These are phyloP conservation scores for Hirtodrosophila confusa DNA, from an alignment of 2,888 invertebrate species.

Conservation along the genomic window DNA sequence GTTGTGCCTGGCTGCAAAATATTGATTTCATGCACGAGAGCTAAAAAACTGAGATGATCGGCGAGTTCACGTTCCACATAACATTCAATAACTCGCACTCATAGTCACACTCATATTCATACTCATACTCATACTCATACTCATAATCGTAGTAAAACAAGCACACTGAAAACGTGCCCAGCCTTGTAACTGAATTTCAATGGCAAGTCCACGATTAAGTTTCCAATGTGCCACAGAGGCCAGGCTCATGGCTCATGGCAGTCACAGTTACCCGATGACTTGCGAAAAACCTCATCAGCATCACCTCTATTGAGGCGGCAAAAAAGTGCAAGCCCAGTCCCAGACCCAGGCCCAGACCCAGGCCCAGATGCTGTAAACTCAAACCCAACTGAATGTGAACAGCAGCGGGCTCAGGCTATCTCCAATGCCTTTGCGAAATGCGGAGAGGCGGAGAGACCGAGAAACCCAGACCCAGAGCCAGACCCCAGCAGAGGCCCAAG, in stretches of 20 bases:
- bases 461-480: conserved; percentile 25
- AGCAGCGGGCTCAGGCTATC: conserved; percentile 21
- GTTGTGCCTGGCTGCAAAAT: conserved; percentile 22
- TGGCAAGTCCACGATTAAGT: conserved; percentile 80
- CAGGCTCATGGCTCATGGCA: conserved; percentile 51
- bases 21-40: conserved; percentile 73
- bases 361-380: conserved; percentile 62
- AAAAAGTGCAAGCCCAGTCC: conserved; percentile 65
- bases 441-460: conserved; percentile 27
- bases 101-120: conserved; percentile 18
- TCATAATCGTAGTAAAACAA: conserved; percentile 39
- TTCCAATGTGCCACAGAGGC: conserved; percentile 70
- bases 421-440: conserved; percentile 59
- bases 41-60: conserved; percentile 39
- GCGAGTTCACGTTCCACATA: conserved; percentile 50
- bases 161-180: conserved; percentile 67
- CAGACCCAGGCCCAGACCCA: conserved; percentile 50
- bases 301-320: conserved; percentile 36
- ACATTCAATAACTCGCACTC: conserved; percentile 55
- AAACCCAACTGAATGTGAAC: conserved; percentile 32
- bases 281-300: conserved; percentile 78
- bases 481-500: conserved; percentile 34
- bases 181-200: conserved; percentile 81
- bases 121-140: conserved; percentile 22
- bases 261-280: conserved; percentile 81